Evolutionary conservation across 2,888 invertebrate species (phyloP), one percentile per base, ranked within the genome.

Genomic region (Mechanitis mazaeus): DNA sequence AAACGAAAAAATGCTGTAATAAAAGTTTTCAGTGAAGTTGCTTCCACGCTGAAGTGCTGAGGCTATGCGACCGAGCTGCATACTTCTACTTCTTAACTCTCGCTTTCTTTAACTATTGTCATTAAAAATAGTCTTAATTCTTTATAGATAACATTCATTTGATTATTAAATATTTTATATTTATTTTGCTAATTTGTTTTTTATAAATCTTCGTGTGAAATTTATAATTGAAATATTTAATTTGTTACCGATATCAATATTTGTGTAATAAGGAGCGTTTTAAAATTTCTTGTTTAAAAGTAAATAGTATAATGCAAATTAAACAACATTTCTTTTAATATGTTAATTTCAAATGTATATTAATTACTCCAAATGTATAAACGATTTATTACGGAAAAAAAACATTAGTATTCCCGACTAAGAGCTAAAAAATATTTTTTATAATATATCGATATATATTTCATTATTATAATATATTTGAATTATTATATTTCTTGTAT

Each of bases 51-150:
- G 3, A 58, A 31, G 35, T 54, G 54, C 54, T 54, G 12, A 35
- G 54, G 58, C 58, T 53, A 58, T 58, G 58, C 58, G 58, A 45
- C 58, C 54, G 33, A 53, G 45, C 31, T 50, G 31, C 50, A 50
- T 31, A n/a, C 50, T 31, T 50, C 42, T 9, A 9, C 42, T 50
- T 31, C n/a, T 31, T 50, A 11, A 50, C 50, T 50, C 50, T n/a
- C 50, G 50, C 50, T 31, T 50, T 50, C 31, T 50, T 31, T 50
- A 7, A 28, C 28, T 31, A 7, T 31, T 31, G 31, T 50, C 31
- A 50, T 50, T 50, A 50, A 31, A 50, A 50, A 31, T 31, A 7
- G 50, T 42, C 42, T 42, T 42, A 42, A 42, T 42, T 42, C 42
- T 9, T 42, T 11, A 42, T 2, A 42, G 42, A 20, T 42, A 42